Evolutionary conservation across 2,113 vertebrate species (phyloP).

Genomic region (Globicephala melas): DNA sequence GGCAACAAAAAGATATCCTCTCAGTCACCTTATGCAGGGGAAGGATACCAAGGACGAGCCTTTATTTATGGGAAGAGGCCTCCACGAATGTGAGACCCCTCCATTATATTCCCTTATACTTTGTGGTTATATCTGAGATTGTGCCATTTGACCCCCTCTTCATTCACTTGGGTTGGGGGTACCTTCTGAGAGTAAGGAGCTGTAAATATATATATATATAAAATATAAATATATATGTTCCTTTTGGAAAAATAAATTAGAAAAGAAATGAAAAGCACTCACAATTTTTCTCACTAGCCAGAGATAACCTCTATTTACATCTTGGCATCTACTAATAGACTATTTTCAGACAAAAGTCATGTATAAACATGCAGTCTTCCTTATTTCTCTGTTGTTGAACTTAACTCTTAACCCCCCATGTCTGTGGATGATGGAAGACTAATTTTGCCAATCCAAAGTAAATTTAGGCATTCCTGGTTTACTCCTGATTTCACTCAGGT

Average conservation of each 20-base stretch:
- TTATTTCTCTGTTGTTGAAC: background rate
- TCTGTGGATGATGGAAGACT: background rate
- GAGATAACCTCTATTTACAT: background rate
- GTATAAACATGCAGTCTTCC: background rate
- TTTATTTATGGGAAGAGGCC: background rate
- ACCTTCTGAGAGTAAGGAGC: background rate
- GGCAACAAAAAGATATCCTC: background rate
- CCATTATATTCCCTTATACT: background rate
- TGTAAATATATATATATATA: too few relatives aligned
- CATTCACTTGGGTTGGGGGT: background rate
- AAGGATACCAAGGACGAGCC: too few relatives aligned
- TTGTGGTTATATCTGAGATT: background rate
- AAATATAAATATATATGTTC: background rate
- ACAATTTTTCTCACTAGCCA: background rate
- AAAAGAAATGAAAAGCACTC: background rate
- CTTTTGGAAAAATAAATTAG: background rate
- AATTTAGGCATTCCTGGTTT: background rate
- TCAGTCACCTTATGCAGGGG: accelerated
- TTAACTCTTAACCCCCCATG: background rate
- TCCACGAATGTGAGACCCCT: too few relatives aligned
- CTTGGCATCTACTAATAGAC: too few relatives aligned
- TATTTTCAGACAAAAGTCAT: background rate
- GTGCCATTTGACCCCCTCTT: too few relatives aligned
- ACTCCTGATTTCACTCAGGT: background rate
- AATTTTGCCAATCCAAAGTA: background rate